Evolutionary conservation across 1,140 invertebrate species (phyloP).

Genomic region (Cryptotermes secundus): DNA sequence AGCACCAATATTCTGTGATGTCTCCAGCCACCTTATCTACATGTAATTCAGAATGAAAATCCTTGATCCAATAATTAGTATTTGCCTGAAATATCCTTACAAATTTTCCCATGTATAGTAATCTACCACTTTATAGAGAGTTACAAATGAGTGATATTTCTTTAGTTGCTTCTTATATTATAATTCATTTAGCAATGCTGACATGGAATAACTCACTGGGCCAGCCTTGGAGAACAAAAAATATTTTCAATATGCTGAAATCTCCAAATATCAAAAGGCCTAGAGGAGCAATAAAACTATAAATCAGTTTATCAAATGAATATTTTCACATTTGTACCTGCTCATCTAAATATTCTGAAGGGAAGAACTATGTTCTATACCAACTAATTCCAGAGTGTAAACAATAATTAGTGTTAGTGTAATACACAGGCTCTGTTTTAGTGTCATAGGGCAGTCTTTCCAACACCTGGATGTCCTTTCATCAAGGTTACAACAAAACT

Average conservation of each 20-base stretch:
- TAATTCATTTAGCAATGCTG: background rate
- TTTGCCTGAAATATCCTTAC: background rate
- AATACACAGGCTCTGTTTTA: background rate
- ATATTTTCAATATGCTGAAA: background rate
- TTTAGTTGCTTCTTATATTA: background rate
- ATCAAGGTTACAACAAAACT: background rate
- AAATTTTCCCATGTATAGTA: background rate
- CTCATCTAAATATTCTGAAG: background rate
- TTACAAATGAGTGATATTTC: background rate
- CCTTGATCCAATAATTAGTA: background rate
- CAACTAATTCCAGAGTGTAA: background rate
- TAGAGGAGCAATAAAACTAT: background rate
- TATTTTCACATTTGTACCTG: background rate
- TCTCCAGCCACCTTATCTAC: background rate
- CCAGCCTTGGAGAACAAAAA: background rate
- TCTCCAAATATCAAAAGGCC: background rate
- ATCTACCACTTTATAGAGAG: background rate
- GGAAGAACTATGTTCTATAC: background rate
- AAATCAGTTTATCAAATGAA: background rate
- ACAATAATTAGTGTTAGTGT: background rate
- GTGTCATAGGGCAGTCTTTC: background rate
- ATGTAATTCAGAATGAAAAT: background rate
- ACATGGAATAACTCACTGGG: constrained; percentile 4
- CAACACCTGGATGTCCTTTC: too few species aligned
- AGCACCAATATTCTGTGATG: background rate